phyloP scores from a whole-genome alignment of 37 sponge, comb jelly and placozoan species.

The Spongilla lacustris region DNA sequence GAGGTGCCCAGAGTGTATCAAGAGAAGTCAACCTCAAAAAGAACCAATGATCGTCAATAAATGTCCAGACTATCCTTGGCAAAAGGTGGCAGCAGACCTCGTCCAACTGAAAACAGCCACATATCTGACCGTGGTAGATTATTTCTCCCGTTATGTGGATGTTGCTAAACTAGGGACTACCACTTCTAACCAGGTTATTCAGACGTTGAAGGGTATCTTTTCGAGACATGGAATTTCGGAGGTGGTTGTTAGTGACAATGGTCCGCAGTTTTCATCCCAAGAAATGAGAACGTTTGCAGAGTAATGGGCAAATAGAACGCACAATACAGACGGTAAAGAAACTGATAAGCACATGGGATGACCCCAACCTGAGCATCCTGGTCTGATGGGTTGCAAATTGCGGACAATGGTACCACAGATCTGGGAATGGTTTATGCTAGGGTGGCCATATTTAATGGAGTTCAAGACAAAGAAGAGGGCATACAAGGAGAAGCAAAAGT shows the following conservation, averaged over 20 bases:
- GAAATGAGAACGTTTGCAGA: conserved; percentile 22
- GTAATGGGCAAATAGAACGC: conserved; percentile 31
- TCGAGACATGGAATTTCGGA: conserved; percentile 32
- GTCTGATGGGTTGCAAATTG: conserved; percentile 14
- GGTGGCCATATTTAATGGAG: conserved; percentile 6
- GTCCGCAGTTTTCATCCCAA: conserved; percentile 27
- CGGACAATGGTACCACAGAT: conserved; percentile 28
- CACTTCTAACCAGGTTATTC: conserved; percentile 24
- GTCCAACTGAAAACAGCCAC: conserved; percentile 27
- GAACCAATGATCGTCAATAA: conserved; percentile 27
- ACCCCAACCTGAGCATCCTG: conserved; percentile 22
- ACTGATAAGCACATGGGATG: neutral
- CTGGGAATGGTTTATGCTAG: neutral
- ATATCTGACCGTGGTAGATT: conserved; percentile 20
- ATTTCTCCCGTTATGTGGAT: conserved; percentile 38
- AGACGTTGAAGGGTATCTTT: conserved; percentile 20
- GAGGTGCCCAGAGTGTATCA: conserved; percentile 33
- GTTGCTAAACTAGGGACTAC: conserved; percentile 34
- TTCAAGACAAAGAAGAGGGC: conserved; percentile 13
- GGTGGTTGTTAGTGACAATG: conserved; percentile 33
- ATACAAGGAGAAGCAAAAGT: conserved; percentile 32
- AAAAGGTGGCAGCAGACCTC: conserved; percentile 25
- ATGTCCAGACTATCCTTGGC: conserved; percentile 29
- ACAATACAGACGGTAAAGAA: conserved; percentile 31
- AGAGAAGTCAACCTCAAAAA: neutral